Conservation (phyloP, 1,140 invertebrate species). For the Zophobas morio region DNA sequence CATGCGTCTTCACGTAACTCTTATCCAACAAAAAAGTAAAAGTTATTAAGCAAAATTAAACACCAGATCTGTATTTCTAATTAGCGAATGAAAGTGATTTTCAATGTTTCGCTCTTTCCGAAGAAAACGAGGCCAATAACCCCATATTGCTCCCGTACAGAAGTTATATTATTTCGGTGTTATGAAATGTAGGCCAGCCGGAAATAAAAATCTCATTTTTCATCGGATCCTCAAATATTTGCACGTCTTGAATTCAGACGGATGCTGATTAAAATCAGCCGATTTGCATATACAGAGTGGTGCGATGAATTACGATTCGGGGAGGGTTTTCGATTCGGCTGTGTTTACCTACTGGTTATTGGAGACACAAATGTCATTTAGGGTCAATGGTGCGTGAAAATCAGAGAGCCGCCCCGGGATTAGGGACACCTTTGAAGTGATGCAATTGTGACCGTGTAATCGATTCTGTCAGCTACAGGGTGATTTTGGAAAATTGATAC, state of each 20-base stretch:
- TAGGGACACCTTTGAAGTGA: too few species aligned
- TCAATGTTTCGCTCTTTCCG: slow-evolving; percentile 2
- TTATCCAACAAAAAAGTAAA: slow-evolving; percentile 5
- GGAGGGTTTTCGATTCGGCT: too few species aligned
- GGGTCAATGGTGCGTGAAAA: too few species aligned
- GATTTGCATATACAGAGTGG: not conserved
- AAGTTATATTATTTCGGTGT: slow-evolving; percentile 16
- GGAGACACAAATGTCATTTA: too few species aligned
- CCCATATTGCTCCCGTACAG: not conserved
- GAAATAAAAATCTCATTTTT: slow-evolving; percentile 29
- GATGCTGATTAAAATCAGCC: not conserved
- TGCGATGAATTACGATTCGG: too few species aligned
- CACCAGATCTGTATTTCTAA: not conserved
- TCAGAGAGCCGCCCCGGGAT: too few species aligned
- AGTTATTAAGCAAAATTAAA: slow-evolving; percentile 14
- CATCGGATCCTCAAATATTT: not conserved
- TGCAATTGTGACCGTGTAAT: too few species aligned
- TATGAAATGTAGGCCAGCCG: slow-evolving; percentile 34
- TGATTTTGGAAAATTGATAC: too few species aligned
- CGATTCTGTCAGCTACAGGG: too few species aligned
- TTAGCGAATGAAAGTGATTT: slow-evolving; percentile 29
- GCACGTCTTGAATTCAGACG: not conserved
- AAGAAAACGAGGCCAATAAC: slow-evolving; percentile 39
- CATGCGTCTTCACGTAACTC: not conserved
- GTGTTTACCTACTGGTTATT: too few species aligned